Percentiles rank a stretch among this genome's conserved stretches.
phyloP scores from a whole-genome alignment of 1,140 invertebrate species.

The Drosophila auraria region DNA sequence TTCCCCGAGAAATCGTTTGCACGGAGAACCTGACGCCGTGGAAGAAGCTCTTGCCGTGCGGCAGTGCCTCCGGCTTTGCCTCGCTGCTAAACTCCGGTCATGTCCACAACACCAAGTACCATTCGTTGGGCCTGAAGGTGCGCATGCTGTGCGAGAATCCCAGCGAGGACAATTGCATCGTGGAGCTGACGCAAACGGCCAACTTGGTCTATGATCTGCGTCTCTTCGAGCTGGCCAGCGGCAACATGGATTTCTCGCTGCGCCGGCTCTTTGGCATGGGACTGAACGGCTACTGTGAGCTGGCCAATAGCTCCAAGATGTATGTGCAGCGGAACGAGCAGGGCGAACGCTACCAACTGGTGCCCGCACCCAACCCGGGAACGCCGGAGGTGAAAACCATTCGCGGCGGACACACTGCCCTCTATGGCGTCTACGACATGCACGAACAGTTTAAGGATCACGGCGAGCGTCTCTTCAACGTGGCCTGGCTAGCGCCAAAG shows the following conservation, averaged over 20 bases:
- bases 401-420: slow-evolving; percentile 89
- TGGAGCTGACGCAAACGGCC: slow-evolving; percentile 94
- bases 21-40: slow-evolving; percentile 99
- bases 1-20: slow-evolving; percentile 98
- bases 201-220: slow-evolving; percentile 94
- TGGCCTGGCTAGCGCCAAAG: slow-evolving; percentile 86
- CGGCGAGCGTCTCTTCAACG: slow-evolving; percentile 88
- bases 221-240: slow-evolving; percentile 86
- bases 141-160: slow-evolving; percentile 90
- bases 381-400: slow-evolving; percentile 86
- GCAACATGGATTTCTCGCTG: slow-evolving; percentile 92
- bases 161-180: slow-evolving; percentile 87
- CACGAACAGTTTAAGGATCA: slow-evolving; percentile 72
- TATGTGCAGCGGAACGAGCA: slow-evolving; percentile 92
- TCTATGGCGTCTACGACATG: slow-evolving; percentile 90
- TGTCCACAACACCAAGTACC: slow-evolving; percentile 97
- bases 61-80: slow-evolving; percentile 93
- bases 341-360: slow-evolving; percentile 73
- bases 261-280: slow-evolving; percentile 94
- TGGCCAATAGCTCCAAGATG: slow-evolving; percentile 91
- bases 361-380: slow-evolving; percentile 86
- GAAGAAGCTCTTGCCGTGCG: slow-evolving; percentile 98
- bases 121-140: slow-evolving; percentile 95
- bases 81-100: slow-evolving; percentile 95
- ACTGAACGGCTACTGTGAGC: slow-evolving; percentile 91